phyloP scores from a whole-genome alignment of 1,140 invertebrate species.

The Lepidurus couesii region DNA sequence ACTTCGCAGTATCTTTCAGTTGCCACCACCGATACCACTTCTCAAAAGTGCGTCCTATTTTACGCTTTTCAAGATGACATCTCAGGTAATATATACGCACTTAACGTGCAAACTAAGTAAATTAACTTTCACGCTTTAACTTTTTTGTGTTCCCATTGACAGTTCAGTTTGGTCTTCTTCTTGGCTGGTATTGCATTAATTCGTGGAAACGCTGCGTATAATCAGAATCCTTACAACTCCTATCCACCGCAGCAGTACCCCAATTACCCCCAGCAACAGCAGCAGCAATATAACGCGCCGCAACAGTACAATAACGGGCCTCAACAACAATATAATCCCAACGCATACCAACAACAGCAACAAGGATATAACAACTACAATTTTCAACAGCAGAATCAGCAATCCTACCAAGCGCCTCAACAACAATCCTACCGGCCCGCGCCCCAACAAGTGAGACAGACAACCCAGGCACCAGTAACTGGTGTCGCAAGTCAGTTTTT shows the following conservation, averaged over 20 bases:
- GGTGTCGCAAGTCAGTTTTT: not conserved
- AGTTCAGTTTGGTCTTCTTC: not conserved
- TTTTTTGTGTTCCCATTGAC: not conserved
- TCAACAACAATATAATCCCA: not conserved
- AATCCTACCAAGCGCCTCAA: not conserved
- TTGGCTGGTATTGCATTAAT: not conserved
- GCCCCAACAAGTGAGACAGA: not conserved
- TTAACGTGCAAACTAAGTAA: not conserved
- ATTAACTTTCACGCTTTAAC: not conserved
- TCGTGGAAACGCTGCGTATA: not conserved
- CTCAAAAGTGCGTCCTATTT: conserved; percentile 3
- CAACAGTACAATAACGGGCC: not conserved
- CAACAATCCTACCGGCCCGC: not conserved
- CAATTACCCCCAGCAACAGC: not conserved
- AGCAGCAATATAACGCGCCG: not conserved
- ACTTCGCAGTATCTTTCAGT: not conserved
- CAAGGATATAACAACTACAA: not conserved
- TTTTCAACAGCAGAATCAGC: not conserved
- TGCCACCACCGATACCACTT: conserved; percentile 9
- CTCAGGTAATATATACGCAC: not conserved
- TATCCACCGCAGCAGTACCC: not conserved
- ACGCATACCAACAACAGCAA: not conserved
- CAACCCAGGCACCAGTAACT: not conserved
- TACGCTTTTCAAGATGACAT: not conserved
- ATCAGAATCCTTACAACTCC: conserved; percentile 3